Evolutionary conservation across 2,888 invertebrate species (phyloP).

Genomic region (Orchesellides sinensis): DNA sequence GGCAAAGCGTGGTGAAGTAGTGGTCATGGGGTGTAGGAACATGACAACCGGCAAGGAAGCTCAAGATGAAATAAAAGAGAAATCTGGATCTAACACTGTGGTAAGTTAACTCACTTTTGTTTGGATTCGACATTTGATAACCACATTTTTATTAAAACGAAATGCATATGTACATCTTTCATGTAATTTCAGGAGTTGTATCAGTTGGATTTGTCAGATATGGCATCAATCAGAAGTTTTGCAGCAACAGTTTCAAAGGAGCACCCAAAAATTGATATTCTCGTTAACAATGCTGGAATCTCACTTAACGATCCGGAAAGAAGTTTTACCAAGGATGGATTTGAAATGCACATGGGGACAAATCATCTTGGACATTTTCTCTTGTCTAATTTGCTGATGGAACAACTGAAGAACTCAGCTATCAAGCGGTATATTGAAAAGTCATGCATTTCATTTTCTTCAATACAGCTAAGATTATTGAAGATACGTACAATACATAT

Average conservation of each 20-base stretch:
- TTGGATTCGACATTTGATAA: background rate
- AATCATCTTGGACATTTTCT: slow-evolving; percentile 92
- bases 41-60: slow-evolving; percentile 36
- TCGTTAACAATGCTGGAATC: slow-evolving; percentile 76
- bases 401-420: slow-evolving; percentile 82
- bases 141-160: slow-evolving; percentile 2
- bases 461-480: no score
- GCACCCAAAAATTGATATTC: slow-evolving; percentile 58
- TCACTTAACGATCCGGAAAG: slow-evolving; percentile 50
- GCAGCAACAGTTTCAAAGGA: slow-evolving; percentile 41
- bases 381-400: slow-evolving; percentile 86
- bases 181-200: slow-evolving; percentile 45
- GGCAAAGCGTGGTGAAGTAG: slow-evolving; percentile 69
- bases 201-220: slow-evolving; percentile 58
- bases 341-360: slow-evolving; percentile 88
- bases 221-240: slow-evolving; percentile 63
- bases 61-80: slow-evolving; percentile 47
- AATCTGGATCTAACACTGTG: slow-evolving; percentile 52
- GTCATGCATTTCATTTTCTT: no score
- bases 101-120: slow-evolving; percentile 15
- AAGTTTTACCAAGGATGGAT: slow-evolving; percentile 83
- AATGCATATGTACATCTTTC: background rate
- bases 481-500: no score
- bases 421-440: slow-evolving; percentile 80
- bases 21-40: slow-evolving; percentile 69